Evolutionary conservation across 2,797 vertebrate genomes (phyloP), one percentile per base, ranked within the genome.

Genomic region (Mastacembelus armatus): DNA sequence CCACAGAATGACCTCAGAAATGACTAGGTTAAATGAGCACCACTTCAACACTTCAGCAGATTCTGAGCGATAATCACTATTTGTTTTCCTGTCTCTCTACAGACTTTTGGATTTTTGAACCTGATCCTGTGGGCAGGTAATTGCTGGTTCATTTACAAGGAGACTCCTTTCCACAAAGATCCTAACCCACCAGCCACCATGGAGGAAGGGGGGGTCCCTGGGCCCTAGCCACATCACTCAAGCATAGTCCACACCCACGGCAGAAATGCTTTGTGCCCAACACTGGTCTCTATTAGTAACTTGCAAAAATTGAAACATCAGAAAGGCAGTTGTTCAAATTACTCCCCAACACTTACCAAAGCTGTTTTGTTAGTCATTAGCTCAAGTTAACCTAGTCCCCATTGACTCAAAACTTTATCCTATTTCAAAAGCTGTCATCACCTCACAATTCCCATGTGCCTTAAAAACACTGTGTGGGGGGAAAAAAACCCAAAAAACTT

Each of bases 141-240:
- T 91, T 95, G 95, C 88, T 98, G 97, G 97, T 97, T 97, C 89
- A 96, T 97, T 74, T 98, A 94, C 91, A 96, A 97, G 91, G 96
- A 98, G 91, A 98, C 96, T 12, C 73, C 93, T 0, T 97, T 96
- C 94, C 94, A 94, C 58, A 95, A 93, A 61, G 92, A 92, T 54
- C 64, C 87, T 32, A 91, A 26, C 61, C 83, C 81, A 48, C 80
- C 91, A 0, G 61, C 52, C 50, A 74, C 85, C 12, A 88, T 88
- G 51, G 95, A 96, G 81, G 94, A 95, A 66, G 95, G 94, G 59
- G 95, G 91, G 0, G 86, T 88, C 27, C 77, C 89, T 0, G 86
- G 63, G 19, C 84, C 89, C 16, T 92, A 92, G 79, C 21, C 32
- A 11, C n/a, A 54, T 68, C 38, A 22, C 48, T 29, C 33, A 30